phyloP scores from a whole-genome alignment of 2,797 vertebrate species.

The Poecile montanus region DNA sequence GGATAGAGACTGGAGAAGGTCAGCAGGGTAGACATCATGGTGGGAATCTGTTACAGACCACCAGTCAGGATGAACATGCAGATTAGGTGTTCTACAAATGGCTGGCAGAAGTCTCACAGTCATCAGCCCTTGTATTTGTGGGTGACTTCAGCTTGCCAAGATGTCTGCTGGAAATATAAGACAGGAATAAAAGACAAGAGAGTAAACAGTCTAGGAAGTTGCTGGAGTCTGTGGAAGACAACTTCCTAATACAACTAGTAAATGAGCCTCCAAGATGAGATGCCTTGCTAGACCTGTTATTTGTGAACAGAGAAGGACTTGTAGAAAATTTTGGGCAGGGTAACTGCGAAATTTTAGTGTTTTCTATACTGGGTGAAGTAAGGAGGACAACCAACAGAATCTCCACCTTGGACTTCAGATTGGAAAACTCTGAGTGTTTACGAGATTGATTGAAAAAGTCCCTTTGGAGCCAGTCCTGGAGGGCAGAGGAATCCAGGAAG shows the following conservation, averaged over 20 bases:
- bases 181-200: neutral
- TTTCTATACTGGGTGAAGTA: neutral
- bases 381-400: neutral
- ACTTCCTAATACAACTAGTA: neutral
- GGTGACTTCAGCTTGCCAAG: neutral
- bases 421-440: neutral
- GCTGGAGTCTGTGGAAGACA: neutral
- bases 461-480: neutral
- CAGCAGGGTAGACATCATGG: fast-evolving
- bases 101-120: neutral
- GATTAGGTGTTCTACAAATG: fast-evolving
- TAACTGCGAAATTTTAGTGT: neutral
- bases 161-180: neutral
- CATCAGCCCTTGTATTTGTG: neutral
- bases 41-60: neutral
- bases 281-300: neutral
- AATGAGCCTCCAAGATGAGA: neutral
- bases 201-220: neutral
- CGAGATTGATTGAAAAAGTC: neutral
- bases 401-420: neutral
- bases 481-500: neutral
- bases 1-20: neutral
- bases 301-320: neutral
- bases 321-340: too few species aligned
- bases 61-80: neutral